These are phyloP conservation scores for Hydropsyche betteni DNA, from an alignment of 2,888 invertebrate genomes.

Conservation along the genomic window DNA sequence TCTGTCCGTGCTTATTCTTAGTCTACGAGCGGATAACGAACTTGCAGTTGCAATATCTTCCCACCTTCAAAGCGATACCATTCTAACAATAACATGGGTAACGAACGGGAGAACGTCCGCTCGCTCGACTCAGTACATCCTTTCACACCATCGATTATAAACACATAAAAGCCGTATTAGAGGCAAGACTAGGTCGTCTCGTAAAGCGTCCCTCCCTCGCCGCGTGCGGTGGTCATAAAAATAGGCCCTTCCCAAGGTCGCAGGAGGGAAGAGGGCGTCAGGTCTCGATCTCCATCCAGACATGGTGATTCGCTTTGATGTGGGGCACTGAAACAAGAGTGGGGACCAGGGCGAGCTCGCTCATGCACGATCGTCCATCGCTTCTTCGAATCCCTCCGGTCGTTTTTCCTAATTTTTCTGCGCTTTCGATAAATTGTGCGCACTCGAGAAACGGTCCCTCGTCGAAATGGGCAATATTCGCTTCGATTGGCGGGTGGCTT, in stretches of 20 bases:
- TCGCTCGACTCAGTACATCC: not conserved
- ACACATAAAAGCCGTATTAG: constrained; percentile 13
- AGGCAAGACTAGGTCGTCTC: constrained; percentile 7
- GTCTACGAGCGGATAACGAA: constrained; percentile 1
- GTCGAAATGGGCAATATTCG: not conserved
- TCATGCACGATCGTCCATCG: constrained; percentile 1
- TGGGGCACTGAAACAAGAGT: constrained; percentile 42
- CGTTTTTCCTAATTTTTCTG: not conserved
- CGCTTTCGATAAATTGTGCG: constrained; percentile 8
- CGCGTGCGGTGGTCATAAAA: constrained; percentile 6
- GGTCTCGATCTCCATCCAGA: constrained; percentile 7
- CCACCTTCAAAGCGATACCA: no score
- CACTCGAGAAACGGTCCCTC: constrained; percentile 1
- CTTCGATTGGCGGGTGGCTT: not conserved
- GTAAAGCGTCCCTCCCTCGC: not conserved
- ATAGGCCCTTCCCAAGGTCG: constrained; percentile 42
- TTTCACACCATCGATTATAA: constrained; percentile 11
- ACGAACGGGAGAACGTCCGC: no score
- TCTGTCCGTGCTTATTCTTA: not conserved
- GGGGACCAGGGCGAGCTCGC: constrained; percentile 1
- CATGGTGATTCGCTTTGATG: constrained; percentile 43
- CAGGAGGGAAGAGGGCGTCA: not conserved
- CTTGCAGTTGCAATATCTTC: not conserved
- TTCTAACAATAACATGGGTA: no score
- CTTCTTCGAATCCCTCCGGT: not conserved